Evolutionary conservation across 2,797 vertebrate genomes (phyloP).

Genomic region (Intellagama lesueurii): DNA sequence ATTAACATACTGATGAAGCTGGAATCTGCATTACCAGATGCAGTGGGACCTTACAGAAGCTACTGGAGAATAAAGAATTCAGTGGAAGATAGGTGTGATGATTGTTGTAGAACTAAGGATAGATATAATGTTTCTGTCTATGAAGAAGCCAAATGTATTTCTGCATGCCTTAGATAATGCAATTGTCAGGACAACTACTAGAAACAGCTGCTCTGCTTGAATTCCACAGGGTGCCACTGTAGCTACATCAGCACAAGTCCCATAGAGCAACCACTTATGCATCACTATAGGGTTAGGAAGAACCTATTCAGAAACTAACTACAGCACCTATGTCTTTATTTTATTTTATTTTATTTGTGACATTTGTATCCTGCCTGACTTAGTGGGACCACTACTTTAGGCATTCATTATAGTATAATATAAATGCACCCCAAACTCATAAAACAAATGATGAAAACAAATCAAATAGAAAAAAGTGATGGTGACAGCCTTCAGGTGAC

Average conservation of each 20-base stretch:
- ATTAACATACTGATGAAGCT: neutral
- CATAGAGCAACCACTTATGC: neutral
- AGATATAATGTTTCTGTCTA: neutral
- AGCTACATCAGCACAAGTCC: neutral
- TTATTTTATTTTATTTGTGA: too few relatives aligned
- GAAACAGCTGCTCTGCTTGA: constrained; percentile 14
- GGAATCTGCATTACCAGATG: neutral
- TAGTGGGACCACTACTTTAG: too few relatives aligned
- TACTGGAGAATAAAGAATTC: neutral
- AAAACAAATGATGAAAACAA: too few relatives aligned
- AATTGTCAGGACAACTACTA: neutral
- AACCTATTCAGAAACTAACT: neutral
- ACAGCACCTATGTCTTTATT: neutral
- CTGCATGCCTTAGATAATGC: neutral
- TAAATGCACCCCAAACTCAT: too few relatives aligned
- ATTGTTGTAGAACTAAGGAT: neutral
- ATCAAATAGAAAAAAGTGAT: too few relatives aligned
- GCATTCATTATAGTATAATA: too few relatives aligned
- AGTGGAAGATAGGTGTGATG: neutral
- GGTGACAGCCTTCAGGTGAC: too few relatives aligned
- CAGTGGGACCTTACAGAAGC: neutral
- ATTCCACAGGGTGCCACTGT: constrained; percentile 22
- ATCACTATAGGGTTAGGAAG: neutral
- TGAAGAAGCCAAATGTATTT: neutral
- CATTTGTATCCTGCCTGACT: too few relatives aligned